Conservation (phyloP, 2,888 invertebrate species). For the Patella pellucida region DNA sequence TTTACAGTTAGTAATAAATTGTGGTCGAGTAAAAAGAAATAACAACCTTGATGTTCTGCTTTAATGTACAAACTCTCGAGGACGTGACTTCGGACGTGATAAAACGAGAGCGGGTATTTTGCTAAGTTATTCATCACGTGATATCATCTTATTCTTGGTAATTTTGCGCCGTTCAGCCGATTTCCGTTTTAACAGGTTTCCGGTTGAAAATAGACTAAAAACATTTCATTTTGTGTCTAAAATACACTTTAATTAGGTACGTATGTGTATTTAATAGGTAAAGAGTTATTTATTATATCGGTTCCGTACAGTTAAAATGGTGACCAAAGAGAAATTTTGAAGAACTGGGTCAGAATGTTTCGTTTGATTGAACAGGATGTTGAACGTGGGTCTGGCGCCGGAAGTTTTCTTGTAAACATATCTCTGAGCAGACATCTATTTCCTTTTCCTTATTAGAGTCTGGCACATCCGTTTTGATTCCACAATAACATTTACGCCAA, state of each 20-base stretch:
- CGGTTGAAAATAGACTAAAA: conserved; percentile 40
- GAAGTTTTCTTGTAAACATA: conserved; percentile 61
- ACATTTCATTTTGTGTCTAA: not conserved
- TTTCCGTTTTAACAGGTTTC: conserved; percentile 62
- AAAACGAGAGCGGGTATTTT: not conserved
- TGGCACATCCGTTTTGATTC: conserved; percentile 5
- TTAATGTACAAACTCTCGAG: not conserved
- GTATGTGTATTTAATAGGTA: too few species aligned
- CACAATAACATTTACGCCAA: not conserved
- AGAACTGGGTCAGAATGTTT: not conserved
- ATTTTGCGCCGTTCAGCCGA: conserved; percentile 53
- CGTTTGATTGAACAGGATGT: conserved; percentile 58
- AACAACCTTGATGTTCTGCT: too few species aligned
- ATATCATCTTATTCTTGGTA: conserved; percentile 43
- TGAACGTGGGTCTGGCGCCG: conserved; percentile 60
- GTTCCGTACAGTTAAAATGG: too few species aligned
- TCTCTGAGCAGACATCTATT: conserved; percentile 62
- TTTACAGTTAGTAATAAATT: too few species aligned
- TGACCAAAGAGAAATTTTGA: not conserved
- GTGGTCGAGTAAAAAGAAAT: too few species aligned
- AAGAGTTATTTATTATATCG: too few species aligned
- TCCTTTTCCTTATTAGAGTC: conserved; percentile 42
- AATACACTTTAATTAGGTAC: too few species aligned
- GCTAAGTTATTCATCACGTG: conserved; percentile 47
- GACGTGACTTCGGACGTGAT: conserved; percentile 11